phyloP scores from a whole-genome alignment of 2,888 invertebrate genomes.

The Holacanthella duospinosa region DNA sequence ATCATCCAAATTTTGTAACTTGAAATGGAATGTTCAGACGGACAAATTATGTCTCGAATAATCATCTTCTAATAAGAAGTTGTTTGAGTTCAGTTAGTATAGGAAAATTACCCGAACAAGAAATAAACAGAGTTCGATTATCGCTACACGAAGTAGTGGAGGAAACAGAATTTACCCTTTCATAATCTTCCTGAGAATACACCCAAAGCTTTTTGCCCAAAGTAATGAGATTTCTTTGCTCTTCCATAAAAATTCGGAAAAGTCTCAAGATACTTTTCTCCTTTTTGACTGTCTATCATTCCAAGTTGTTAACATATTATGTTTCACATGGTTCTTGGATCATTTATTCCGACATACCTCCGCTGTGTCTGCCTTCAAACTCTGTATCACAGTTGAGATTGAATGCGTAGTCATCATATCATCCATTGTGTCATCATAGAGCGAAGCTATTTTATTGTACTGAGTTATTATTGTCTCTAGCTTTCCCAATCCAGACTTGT shows the following conservation, averaged over 20 bases:
- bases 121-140: no score
- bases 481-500: background rate
- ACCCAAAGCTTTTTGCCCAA: background rate
- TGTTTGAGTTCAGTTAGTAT: no score
- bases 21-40: no score
- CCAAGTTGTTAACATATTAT: background rate
- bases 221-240: background rate
- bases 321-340: background rate
- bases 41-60: no score
- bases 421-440: background rate
- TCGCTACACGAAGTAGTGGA: no score
- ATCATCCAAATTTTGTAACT: no score
- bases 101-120: no score
- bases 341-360: background rate
- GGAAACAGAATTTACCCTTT: background rate
- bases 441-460: background rate
- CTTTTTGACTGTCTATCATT: background rate
- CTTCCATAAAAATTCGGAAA: background rate
- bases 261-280: background rate
- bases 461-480: background rate
- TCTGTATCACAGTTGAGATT: background rate
- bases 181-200: background rate
- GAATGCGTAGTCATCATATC: background rate
- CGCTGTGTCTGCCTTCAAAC: background rate
- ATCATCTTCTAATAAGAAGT: no score